A percentile compares a stretch with the other conserved stretches of the same genome.
Evolutionary conservation across 1,140 invertebrate genomes (phyloP).

Genomic region (Neodiprion lecontei): DNA sequence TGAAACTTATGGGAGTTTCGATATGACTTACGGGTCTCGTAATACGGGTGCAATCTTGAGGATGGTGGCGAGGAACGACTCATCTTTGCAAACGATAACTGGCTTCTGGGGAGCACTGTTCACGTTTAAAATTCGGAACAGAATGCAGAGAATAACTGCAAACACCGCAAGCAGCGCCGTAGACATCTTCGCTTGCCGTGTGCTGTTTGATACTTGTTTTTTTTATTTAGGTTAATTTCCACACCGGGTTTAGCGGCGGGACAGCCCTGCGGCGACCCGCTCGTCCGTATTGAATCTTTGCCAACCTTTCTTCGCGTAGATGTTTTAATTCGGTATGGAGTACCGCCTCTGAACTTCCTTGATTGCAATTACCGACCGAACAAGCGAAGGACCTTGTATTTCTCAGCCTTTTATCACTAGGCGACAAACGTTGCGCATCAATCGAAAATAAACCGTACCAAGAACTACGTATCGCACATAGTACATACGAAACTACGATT

Average conservation of each 20-base stretch:
- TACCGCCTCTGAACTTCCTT: too few relatives aligned
- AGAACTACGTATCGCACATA: neutral
- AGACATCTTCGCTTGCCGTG: slow-evolving; percentile 64
- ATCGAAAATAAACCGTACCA: neutral
- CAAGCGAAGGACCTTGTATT: neutral
- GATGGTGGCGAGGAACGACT: slow-evolving; percentile 76
- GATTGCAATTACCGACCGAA: too few relatives aligned
- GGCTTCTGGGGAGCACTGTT: slow-evolving; percentile 80
- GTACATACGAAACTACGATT: neutral
- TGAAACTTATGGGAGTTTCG: too few relatives aligned
- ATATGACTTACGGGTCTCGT: slow-evolving; percentile 77
- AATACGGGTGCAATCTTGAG: slow-evolving; percentile 79
- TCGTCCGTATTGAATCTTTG: too few relatives aligned
- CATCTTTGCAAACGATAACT: slow-evolving; percentile 74
- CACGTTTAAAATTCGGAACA: slow-evolving; percentile 84
- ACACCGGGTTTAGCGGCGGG: neutral
- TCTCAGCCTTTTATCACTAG: neutral
- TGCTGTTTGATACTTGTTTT: neutral
- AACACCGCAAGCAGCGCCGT: slow-evolving; percentile 76
- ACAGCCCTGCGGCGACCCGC: neutral
- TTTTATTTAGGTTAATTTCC: neutral
- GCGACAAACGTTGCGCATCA: neutral
- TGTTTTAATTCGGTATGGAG: too few relatives aligned
- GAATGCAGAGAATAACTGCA: slow-evolving; percentile 78
- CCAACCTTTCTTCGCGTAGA: too few relatives aligned